phyloP scores from a whole-genome alignment of 2,797 vertebrate species.

The Percopsis omiscomaycus region DNA sequence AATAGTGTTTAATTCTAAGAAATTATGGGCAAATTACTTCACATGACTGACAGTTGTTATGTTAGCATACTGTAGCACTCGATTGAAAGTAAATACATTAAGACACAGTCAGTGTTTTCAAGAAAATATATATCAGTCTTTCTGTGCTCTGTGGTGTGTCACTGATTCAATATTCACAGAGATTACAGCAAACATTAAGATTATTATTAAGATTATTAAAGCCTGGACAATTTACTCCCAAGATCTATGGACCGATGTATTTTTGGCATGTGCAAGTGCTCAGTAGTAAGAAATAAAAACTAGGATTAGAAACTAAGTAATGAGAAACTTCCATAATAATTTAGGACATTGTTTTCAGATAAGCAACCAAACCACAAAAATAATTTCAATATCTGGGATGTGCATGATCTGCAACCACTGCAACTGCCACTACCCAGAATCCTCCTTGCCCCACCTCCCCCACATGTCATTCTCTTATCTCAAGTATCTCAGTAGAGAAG shows the following conservation, averaged over 20 bases:
- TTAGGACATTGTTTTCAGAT: too few species aligned
- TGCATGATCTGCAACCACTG: too few species aligned
- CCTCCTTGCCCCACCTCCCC: conserved; percentile 21
- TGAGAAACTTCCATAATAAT: too few species aligned
- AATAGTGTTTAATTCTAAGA: too few species aligned
- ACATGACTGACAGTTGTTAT: conserved; percentile 21
- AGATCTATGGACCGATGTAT: too few species aligned
- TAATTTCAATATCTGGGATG: too few species aligned
- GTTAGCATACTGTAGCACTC: conserved; percentile 32
- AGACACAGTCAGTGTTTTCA: conserved; percentile 39
- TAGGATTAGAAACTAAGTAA: too few species aligned
- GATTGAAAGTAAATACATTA: conserved; percentile 47
- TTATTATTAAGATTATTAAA: conserved; percentile 59
- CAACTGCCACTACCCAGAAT: too few species aligned
- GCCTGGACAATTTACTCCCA: conserved; percentile 39
- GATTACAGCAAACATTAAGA: conserved; percentile 48
- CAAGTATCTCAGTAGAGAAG: neutral
- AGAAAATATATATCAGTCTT: conserved; percentile 67
- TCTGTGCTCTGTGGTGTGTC: conserved; percentile 51
- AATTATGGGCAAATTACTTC: too few species aligned
- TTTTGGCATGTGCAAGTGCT: too few species aligned
- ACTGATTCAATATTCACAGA: conserved; percentile 71
- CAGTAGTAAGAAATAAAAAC: too few species aligned
- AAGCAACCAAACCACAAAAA: too few species aligned
- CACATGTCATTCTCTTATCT: conserved; percentile 23